A percentile compares a stretch with the other conserved stretches of the same genome.
Conservation (phyloP, 2,888 invertebrate genomes). For the Polydrusus cervinus region DNA sequence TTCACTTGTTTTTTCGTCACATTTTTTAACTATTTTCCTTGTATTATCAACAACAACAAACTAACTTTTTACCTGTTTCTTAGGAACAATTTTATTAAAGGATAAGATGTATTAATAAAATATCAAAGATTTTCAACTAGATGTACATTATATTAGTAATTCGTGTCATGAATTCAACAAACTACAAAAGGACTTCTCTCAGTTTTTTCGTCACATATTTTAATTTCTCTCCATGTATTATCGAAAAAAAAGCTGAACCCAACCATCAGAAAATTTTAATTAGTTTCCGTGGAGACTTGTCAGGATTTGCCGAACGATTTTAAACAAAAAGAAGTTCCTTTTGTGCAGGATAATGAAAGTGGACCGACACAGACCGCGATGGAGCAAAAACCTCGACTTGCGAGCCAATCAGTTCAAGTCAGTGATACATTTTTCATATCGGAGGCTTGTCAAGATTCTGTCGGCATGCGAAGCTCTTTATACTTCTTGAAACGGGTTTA, state of each 20-base stretch:
- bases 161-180: background rate
- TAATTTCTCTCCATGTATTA: conserved; percentile 30
- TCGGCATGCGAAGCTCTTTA: conserved; percentile 62
- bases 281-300: conserved; percentile 60
- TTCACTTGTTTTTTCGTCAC: too few species aligned
- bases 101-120: too few species aligned
- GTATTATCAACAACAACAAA: too few species aligned
- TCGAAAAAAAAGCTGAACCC: conserved; percentile 38
- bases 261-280: conserved; percentile 60
- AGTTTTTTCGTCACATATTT: conserved; percentile 12
- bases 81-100: too few species aligned
- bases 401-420: conserved; percentile 65
- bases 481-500: conserved; percentile 65
- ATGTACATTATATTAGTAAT: background rate
- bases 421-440: conserved; percentile 70
- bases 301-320: conserved; percentile 59
- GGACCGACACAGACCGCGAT: conserved; percentile 60
- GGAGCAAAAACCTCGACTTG: conserved; percentile 55
- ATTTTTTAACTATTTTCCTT: too few species aligned
- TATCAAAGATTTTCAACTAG: background rate
- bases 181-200: background rate
- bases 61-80: too few species aligned
- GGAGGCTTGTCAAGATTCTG: conserved; percentile 67
- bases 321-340: conserved; percentile 62
- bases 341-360: conserved; percentile 61